Evolutionary conservation across 2,888 invertebrate genomes (phyloP), one percentile per base, ranked within the genome.

Genomic region (Darwinula stevensoni): DNA sequence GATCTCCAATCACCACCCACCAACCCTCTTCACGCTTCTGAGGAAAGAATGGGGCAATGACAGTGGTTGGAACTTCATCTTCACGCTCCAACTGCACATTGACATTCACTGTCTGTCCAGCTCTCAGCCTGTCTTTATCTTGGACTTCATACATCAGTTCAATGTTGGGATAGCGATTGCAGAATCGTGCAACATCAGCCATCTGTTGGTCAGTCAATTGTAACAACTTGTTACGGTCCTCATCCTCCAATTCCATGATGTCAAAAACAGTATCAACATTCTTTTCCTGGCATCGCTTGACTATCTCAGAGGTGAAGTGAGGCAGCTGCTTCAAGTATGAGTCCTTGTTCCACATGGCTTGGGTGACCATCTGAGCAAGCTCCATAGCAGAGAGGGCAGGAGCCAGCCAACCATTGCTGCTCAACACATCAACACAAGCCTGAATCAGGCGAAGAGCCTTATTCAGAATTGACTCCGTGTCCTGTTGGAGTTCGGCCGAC

Each of bases 341-440:
- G 55, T 97, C 97, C 52, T 88, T 91, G 45, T 76, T 82, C 88
- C 94, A 97, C 88, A 97, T 88, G 6, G 94, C 94, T 54, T 99
- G 97, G 0, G 97, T 97, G 2, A 84, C 78, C 94, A 97, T 99
- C 57, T 97, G 97, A 0, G 94, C 86, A 44, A 99, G 58, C 54
- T 97, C 97, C 97, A 99, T 99, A 44, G 94, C 91, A 13, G 91
- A 86, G 27, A 99, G 78, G 3, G 94, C 97, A 0, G 97, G 94
- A 0, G 82, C 70, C 31, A 99, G 58, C 97, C 97, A 99, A 17
- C 97, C 94, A 44, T 88, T 91, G 29, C 82, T 82, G 47, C 73
- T 75, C 22, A 86, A 53, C 6, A 86, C 84, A 52, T 86, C 65
- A 17, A 97, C 63, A 51, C 94, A 97, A 1, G 97, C 97, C 41